phyloP scores from a whole-genome alignment of 2,888 invertebrate species.

The Amiota mariae region DNA sequence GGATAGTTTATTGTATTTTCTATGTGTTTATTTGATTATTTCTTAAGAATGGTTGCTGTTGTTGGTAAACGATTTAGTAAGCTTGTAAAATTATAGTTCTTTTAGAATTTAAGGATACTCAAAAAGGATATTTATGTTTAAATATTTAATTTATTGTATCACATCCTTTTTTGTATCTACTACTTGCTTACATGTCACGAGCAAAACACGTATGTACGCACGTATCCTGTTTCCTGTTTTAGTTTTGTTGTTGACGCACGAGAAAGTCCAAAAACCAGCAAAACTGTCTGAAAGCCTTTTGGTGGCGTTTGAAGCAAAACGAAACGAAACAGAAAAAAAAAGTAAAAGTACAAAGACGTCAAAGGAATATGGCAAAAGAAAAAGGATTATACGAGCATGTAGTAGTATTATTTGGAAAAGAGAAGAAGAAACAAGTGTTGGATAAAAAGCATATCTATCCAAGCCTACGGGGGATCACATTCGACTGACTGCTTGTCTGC shows the following conservation, averaged over 20 bases:
- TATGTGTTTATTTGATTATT: background rate
- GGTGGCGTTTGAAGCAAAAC: background rate
- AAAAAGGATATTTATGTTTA: slow-evolving; percentile 1
- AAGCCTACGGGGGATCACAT: slow-evolving; percentile 30
- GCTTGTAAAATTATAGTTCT: background rate
- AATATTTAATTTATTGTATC: slow-evolving; percentile 15
- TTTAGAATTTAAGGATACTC: background rate
- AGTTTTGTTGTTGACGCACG: background rate
- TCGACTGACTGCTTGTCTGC: slow-evolving; percentile 33
- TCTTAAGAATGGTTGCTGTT: background rate
- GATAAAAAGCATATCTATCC: slow-evolving; percentile 36
- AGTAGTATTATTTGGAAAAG: background rate
- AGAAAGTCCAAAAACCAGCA: background rate
- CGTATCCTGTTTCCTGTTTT: slow-evolving; percentile 3
- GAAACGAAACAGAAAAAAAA: too few relatives aligned
- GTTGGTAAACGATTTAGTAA: slow-evolving; percentile 16
- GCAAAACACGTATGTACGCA: background rate
- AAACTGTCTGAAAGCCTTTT: slow-evolving; percentile 19
- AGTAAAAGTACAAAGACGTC: background rate
- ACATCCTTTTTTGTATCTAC: background rate
- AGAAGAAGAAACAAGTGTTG: slow-evolving; percentile 11
- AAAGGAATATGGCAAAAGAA: background rate
- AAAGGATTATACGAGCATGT: background rate
- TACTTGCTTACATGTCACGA: background rate
- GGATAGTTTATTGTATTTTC: slow-evolving; percentile 1